A percentile compares a stretch with the other conserved stretches of the same genome.
Conservation (phyloP, 2,797 vertebrate species). For the Centroberyx gerrardi region DNA sequence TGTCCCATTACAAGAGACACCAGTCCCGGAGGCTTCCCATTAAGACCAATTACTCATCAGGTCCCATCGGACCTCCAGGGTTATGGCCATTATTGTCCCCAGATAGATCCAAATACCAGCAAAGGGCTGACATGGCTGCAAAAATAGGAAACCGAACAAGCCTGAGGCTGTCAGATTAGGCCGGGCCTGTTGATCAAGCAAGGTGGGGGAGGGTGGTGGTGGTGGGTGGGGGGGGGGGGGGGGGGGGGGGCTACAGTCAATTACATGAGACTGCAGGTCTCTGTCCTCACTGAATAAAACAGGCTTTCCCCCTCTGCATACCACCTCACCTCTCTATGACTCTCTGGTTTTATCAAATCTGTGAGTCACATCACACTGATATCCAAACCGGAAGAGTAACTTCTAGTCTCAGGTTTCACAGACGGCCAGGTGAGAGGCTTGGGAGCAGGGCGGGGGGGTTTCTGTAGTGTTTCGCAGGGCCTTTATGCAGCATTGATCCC, state of each 20-base stretch:
- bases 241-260: no score
- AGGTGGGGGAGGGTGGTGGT: no score
- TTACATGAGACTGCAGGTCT: no score
- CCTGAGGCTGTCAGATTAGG: not conserved
- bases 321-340: no score
- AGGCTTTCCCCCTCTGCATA: no score
- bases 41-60: constrained; percentile 17
- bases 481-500: constrained; percentile 28
- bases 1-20: constrained; percentile 1
- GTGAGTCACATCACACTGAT: constrained; percentile 8
- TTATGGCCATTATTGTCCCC: not conserved
- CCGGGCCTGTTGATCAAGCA: not conserved
- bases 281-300: no score
- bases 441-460: constrained; percentile 12
- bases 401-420: constrained; percentile 48
- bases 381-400: constrained; percentile 50
- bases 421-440: constrained; percentile 35
- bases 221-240: no score
- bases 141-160: not conserved
- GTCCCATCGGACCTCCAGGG: constrained; percentile 9
- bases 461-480: not conserved
- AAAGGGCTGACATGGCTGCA: constrained; percentile 4
- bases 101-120: constrained; percentile 33
- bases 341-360: not conserved
- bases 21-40: not conserved